Evolutionary conservation across 2,113 vertebrate species (phyloP).

Genomic region (Podocnemis expansa): DNA sequence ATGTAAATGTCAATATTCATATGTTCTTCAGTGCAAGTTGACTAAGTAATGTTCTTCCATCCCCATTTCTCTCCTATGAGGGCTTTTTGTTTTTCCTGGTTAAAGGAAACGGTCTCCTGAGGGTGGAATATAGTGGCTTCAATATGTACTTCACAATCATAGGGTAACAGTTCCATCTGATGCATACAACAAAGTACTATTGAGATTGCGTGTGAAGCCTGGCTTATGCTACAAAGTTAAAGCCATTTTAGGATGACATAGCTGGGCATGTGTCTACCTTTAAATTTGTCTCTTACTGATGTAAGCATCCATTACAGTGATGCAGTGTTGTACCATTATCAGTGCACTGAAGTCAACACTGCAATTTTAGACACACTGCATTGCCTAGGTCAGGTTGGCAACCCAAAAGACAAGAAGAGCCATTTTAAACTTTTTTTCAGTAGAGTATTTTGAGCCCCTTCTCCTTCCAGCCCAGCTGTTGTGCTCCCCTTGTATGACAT

Average conservation of each 20-base stretch:
- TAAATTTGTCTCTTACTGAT: background rate
- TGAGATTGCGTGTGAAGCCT: background rate
- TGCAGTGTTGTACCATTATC: background rate
- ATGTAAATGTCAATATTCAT: background rate
- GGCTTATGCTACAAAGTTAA: background rate
- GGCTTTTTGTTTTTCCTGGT: background rate
- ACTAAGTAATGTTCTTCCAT: background rate
- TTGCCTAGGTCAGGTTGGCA: background rate
- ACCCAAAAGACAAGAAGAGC: too few species aligned
- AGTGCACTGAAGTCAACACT: background rate
- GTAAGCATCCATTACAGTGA: background rate
- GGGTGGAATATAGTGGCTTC: background rate
- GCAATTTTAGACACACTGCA: background rate
- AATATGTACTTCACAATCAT: background rate
- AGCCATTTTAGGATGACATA: background rate
- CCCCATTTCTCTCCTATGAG: background rate
- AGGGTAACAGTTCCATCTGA: background rate
- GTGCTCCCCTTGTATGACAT: too few species aligned
- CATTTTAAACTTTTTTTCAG: too few species aligned
- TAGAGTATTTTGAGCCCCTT: too few species aligned
- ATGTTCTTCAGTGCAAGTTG: background rate
- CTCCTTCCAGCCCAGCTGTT: too few species aligned
- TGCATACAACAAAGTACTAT: background rate
- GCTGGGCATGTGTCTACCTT: background rate
- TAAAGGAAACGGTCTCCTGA: background rate